These are phyloP conservation scores for Mionectes olivaceus DNA, from an alignment of 2,797 vertebrate species.

Conservation along the genomic window DNA sequence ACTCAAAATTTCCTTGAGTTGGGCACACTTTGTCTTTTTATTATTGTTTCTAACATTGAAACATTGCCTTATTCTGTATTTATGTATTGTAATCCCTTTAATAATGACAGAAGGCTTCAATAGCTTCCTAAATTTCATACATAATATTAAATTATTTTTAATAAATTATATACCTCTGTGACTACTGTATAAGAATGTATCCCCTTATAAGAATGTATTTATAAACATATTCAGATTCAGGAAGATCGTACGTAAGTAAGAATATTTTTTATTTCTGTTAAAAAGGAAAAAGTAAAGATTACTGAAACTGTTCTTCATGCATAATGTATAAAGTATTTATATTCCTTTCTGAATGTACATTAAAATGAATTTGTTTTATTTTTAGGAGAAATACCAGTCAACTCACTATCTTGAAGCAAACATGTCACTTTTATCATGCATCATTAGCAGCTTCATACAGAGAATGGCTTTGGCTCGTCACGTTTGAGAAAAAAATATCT, in stretches of 20 bases:
- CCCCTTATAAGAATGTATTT: not conserved
- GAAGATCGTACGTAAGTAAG: not conserved
- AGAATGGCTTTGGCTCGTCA: not conserved
- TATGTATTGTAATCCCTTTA: not conserved
- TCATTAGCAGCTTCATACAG: not conserved
- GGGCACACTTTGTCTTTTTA: not conserved
- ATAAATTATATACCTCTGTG: not conserved
- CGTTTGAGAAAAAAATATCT: not conserved
- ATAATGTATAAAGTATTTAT: not conserved
- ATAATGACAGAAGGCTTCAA: not conserved
- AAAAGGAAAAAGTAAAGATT: not conserved
- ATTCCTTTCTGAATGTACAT: not conserved
- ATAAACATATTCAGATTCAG: not conserved
- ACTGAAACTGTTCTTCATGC: not conserved
- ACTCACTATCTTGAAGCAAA: not conserved
- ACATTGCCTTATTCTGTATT: not conserved
- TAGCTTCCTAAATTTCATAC: not conserved
- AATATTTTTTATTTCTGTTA: not conserved
- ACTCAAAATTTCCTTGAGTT: not conserved
- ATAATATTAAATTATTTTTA: not conserved
- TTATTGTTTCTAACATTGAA: not conserved
- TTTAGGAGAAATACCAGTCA: not conserved
- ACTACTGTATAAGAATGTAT: not conserved
- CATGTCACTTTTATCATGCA: not conserved
- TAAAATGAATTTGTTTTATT: not conserved